A percentile compares a stretch with the other conserved stretches of the same genome.
These are phyloP conservation scores for Cryptoblepharus egeriae DNA, from an alignment of 2,797 vertebrate genomes.

Conservation along the genomic window DNA sequence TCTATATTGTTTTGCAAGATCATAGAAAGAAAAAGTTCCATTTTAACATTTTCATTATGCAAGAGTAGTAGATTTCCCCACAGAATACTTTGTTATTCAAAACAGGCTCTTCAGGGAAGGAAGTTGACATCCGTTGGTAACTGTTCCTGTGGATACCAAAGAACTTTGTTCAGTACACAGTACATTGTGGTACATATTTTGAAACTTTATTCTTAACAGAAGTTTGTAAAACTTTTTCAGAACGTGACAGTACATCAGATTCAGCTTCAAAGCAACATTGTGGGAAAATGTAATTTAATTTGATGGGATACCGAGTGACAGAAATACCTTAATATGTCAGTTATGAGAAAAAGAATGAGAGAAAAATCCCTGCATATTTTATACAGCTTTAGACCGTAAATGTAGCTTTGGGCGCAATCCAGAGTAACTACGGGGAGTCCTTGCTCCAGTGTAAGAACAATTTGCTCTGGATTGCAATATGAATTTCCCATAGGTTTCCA, in stretches of 20 bases:
- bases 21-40: constrained; percentile 60
- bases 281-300: constrained; percentile 13
- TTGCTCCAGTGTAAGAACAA: no score
- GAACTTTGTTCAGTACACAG: constrained; percentile 64
- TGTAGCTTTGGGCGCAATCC: no score
- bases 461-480: no score
- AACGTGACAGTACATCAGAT: neutral
- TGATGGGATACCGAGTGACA: neutral
- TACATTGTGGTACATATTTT: constrained; percentile 43
- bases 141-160: constrained; percentile 73
- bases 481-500: no score
- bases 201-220: neutral
- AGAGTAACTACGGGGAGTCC: no score
- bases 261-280: neutral
- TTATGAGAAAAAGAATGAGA: neutral
- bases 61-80: constrained; percentile 72
- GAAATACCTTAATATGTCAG: neutral
- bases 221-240: constrained; percentile 25
- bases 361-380: neutral
- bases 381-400: neutral
- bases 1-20: constrained; percentile 62
- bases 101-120: constrained; percentile 75
- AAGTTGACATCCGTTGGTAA: constrained; percentile 72
- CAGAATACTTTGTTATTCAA: constrained; percentile 74
- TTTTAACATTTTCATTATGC: constrained; percentile 71